Conservation (phyloP, 2,888 invertebrate species). For the Acronicta alni region DNA sequence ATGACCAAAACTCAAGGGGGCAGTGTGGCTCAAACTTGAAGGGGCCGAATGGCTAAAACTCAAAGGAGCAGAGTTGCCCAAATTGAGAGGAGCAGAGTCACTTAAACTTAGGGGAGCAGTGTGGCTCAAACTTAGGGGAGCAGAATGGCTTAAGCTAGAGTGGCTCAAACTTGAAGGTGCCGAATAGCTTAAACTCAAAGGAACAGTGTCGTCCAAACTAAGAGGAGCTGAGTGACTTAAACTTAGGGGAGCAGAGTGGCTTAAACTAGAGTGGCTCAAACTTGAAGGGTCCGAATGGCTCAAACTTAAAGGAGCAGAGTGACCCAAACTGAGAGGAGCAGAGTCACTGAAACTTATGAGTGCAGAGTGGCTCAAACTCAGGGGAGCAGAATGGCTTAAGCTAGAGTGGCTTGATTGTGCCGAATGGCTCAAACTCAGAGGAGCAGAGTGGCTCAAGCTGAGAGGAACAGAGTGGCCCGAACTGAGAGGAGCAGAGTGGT, state of each 20-base stretch:
- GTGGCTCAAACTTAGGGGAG: constrained; percentile 1
- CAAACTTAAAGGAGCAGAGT: constrained; percentile 29
- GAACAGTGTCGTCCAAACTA: constrained; percentile 8
- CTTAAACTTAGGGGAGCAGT: constrained; percentile 1
- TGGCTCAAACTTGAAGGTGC: constrained; percentile 9
- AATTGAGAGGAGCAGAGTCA: constrained; percentile 4
- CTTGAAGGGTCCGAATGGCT: constrained; percentile 25
- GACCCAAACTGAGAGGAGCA: too few relatives aligned
- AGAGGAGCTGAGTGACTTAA: neutral
- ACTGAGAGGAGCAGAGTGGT: constrained; percentile 27
- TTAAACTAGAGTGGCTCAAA: neutral
- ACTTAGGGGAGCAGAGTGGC: too few relatives aligned
- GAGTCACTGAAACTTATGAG: too few relatives aligned
- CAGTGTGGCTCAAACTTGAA: constrained; percentile 2
- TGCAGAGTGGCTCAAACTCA: too few relatives aligned
- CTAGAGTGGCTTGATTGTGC: too few relatives aligned
- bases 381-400: neutral
- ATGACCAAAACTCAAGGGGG: constrained; percentile 24
- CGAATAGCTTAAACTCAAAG: constrained; percentile 5
- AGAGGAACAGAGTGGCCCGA: constrained; percentile 26
- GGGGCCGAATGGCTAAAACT: constrained; percentile 21
- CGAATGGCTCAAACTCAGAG: neutral
- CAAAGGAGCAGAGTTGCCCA: neutral
- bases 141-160: constrained; percentile 1
- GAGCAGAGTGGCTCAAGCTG: neutral